Evolutionary conservation across 2,113 vertebrate genomes (phyloP), one percentile per base, ranked within the genome.

Genomic region (Indicator indicator): DNA sequence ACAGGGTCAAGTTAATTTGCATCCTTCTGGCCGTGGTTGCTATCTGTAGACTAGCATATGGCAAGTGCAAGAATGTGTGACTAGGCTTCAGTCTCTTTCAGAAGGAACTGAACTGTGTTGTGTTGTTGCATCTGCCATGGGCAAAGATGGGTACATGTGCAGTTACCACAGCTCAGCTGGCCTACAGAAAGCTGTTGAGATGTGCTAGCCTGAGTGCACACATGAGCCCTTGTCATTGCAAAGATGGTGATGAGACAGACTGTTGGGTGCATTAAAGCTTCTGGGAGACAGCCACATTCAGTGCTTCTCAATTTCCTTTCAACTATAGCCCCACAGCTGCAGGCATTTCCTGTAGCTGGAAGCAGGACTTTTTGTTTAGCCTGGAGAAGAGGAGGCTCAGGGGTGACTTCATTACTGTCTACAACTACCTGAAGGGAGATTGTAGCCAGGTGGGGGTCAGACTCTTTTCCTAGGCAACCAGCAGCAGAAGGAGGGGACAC

Each of bases 291-390:
- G 40, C 40, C 59, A 75, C n/a, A 52, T 36, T 50, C 21, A 50
- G 30, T 40, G 44, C 36, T 76, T 70, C 4, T 7, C n/a, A 64
- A 91, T 54, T 52, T 64, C 20, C 62, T 89, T 93, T 91, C 16
- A n/a, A 0, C 9, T 5, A 74, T 68, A 54, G 16, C 54, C 75
- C 19, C 16, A 27, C 1, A 5, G 24, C 48, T 86, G 73, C 64
- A 68, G 60, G 60, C 48, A 65, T 96, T 91, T 86, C 36, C 46
- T 86, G 60, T 88, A 87, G 75, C 89, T 94, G 44, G 82, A 81
- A 36, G 21, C 42, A 78, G 72, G 76, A 36, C n/a, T 60, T 48
- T 36, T 36, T 36, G 36, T 36, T 36, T 36, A 36, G 36, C 36
- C 36, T 36, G 36, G 36, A 36, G 36, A 36, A 36, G 36, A 36